These are phyloP conservation scores for Cepaea nemoralis DNA, from an alignment of 1,140 invertebrate species.

Conservation along the genomic window DNA sequence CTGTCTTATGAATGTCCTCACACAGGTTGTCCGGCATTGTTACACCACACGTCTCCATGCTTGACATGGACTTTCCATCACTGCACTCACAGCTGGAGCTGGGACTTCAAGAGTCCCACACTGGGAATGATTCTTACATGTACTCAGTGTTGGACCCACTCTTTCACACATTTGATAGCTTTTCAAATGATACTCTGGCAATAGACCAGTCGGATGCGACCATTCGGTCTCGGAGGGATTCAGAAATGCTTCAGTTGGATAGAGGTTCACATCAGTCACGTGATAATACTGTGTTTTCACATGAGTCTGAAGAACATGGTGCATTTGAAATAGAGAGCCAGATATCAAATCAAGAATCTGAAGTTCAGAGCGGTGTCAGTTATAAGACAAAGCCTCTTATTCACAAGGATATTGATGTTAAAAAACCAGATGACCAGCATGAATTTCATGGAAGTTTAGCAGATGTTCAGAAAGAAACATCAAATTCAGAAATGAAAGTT, in stretches of 20 bases:
- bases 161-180: background rate
- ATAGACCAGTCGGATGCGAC: background rate
- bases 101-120: background rate
- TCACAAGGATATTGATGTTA: background rate
- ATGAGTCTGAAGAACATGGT: background rate
- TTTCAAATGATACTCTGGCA: background rate
- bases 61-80: constrained; percentile 2
- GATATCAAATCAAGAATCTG: background rate
- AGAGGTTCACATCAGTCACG: background rate
- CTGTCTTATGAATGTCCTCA: background rate
- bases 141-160: background rate
- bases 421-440: background rate
- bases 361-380: background rate
- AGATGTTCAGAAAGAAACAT: background rate
- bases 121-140: background rate
- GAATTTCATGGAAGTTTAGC: background rate
- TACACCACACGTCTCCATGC: background rate
- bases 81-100: background rate
- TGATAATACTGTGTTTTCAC: background rate
- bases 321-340: background rate
- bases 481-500: background rate
- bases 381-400: background rate
- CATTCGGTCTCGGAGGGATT: background rate
- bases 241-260: background rate
- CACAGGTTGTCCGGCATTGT: constrained; percentile 14